Evolutionary conservation across 2,113 vertebrate genomes (phyloP), one percentile per base, ranked within the genome.

Genomic region (Polypterus bichir): DNA sequence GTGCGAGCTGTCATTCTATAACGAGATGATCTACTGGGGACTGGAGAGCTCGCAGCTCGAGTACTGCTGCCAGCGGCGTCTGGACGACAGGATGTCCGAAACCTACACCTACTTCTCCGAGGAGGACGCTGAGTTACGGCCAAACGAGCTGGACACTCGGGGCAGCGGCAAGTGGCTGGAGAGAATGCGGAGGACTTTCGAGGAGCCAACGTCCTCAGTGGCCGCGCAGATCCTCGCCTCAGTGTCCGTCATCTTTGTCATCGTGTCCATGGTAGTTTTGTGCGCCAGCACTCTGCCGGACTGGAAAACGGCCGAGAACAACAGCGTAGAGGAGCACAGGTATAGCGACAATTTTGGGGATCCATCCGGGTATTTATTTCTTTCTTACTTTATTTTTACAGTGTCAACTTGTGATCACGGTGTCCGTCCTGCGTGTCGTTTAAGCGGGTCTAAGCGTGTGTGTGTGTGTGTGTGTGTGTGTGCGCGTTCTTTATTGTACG

Each of bases 1-100:
- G 87, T 98, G 96, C 71, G 96, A 97, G 79, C 90, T 98, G 57
- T 98, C 96, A 59, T 98, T 98, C 82, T 97, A 98, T 85, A 88
- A 93, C 9, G 96, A 98, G 82, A 92, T 98, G 91, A 83, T 95
- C 69, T 98, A 98, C 76, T 98, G 96, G 96, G 96, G 96, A 3
- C 79, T 98, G 78, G 96, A 97, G 79, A 87, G 92, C 74, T 86
- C 88, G 48, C 92, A 97, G 75, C 81, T 98, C 74, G 96, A 98
- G 78, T 88, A 88, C 70, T 98, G 96, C 79, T 98, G 96, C 80
- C 94, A 97, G 80, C 89, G 91, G 54, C 89, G 96, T 64, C 86
- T 98, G 69, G 94, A 98, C 74, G 94, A 98, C 77, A 87, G 94
- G 77, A 93, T 98, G 91, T 91, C 92, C 52, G 94, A 97, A 73